These are phyloP conservation scores for Drosophila cognata DNA, from an alignment of 2,888 invertebrate genomes.

Conservation along the genomic window DNA sequence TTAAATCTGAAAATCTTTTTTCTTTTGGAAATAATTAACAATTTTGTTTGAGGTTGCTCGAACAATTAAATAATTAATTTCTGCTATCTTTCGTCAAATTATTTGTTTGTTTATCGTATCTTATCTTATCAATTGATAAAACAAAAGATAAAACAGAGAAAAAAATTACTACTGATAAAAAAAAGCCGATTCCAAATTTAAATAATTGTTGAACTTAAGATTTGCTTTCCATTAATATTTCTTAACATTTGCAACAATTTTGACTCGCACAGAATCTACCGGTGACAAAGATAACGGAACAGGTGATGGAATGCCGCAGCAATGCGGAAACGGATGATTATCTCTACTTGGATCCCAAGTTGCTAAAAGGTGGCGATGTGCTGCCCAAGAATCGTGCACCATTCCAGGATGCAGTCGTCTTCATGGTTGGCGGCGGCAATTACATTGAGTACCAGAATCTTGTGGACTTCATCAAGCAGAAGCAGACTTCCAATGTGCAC, in stretches of 20 bases:
- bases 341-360: slow-evolving; percentile 97
- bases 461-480: slow-evolving; percentile 96
- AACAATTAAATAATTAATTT: not conserved
- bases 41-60: too few relatives aligned
- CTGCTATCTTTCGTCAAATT: not conserved
- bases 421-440: slow-evolving; percentile 97
- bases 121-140: not conserved
- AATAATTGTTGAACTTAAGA: not conserved
- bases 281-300: slow-evolving; percentile 96
- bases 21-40: too few relatives aligned
- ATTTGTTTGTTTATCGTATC: not conserved
- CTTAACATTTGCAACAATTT: not conserved
- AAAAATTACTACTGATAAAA: not conserved
- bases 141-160: not conserved
- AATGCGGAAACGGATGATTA: slow-evolving; percentile 94
- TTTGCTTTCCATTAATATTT: not conserved
- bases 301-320: slow-evolving; percentile 92
- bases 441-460: slow-evolving; percentile 99
- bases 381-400: slow-evolving; percentile 88
- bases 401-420: slow-evolving; percentile 95
- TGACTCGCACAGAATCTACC: slow-evolving; percentile 92
- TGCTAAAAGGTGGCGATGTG: slow-evolving; percentile 90
- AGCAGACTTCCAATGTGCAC: slow-evolving; percentile 88
- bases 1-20: too few relatives aligned
- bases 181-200: not conserved